Evolutionary conservation across 2,113 vertebrate genomes (phyloP), one percentile per base, ranked within the genome.

Genomic region (Chlamydotis undulata): DNA sequence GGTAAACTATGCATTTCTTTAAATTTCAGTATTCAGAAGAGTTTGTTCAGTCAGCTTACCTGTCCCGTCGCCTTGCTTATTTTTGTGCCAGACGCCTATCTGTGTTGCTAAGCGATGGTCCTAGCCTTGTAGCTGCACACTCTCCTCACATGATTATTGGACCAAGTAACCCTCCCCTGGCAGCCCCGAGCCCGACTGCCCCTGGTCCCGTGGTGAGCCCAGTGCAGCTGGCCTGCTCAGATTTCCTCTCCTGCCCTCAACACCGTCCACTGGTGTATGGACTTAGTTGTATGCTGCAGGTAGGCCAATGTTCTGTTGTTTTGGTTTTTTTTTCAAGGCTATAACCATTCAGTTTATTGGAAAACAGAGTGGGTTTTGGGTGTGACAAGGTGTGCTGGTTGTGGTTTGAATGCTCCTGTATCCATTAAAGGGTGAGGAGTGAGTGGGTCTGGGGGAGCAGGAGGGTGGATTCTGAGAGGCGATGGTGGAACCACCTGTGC

Each of bases 1-100:
- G 59, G 28, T 70, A 82, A 90, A 45, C 37, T 22, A 1, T 45
- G 19, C 16, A 0, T 57, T 47, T 55, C 35, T 77, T 73, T 55
- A 24, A 53, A 47, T 79, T 95, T 37, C 96, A 98, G 98, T 98
- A 98, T 64, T 98, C 98, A 0, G 98, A 98, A 35, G 98, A 98
- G 76, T 98, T 98, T 87, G 98, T 98, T 23, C 98, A 98, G 87
- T 98, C 98, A 7, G 98, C 98, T 67, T 98, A 98, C 93, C 95
- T 98, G 50, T 98, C 98, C 41, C 97, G 98, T 15, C 98, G 98
- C 86, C 98, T 98, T 12, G 98, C 98, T 53, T 98, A 97, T 76
- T 98, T 98, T 11, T 98, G 98, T 94, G 98, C 98, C 95, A 97
- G 98, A 53, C 97, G 97, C 50, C 97, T 98, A 1, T 97, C 98